A percentile compares a stretch with the other conserved stretches of the same genome.
Evolutionary conservation across 2,113 vertebrate species (phyloP).

Genomic region (Emydocephalus ijimae): DNA sequence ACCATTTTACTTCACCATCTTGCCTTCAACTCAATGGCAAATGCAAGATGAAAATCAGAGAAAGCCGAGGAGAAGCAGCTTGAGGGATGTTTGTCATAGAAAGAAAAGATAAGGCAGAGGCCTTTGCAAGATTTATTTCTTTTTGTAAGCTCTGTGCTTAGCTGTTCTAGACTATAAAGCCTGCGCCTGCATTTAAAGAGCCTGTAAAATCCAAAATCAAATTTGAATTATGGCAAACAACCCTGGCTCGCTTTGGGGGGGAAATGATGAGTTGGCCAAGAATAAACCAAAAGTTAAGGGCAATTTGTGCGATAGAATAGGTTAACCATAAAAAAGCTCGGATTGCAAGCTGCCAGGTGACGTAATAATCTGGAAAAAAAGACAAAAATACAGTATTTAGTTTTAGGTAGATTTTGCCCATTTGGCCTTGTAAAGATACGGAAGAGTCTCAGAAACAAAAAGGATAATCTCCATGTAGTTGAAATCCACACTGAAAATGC

Average conservation of each 20-base stretch:
- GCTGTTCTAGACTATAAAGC: slow-evolving; percentile 49
- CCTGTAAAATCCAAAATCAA: slow-evolving; percentile 38
- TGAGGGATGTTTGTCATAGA: neutral
- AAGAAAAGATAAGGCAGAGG: slow-evolving; percentile 16
- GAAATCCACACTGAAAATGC: neutral
- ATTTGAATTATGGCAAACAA: slow-evolving; percentile 51
- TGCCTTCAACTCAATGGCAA: neutral
- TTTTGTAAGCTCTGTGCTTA: slow-evolving; percentile 44
- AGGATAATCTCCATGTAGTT: neutral
- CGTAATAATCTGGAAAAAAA: neutral
- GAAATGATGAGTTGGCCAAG: slow-evolving; percentile 9
- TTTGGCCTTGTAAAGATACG: neutral
- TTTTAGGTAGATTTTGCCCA: neutral
- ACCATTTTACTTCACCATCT: neutral
- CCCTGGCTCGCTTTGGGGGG: slow-evolving; percentile 21
- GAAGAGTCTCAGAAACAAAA: neutral
- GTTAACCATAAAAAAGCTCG: neutral
- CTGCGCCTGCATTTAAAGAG: slow-evolving; percentile 61
- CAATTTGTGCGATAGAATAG: slow-evolving; percentile 1
- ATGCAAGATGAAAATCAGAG: neutral
- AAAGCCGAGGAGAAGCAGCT: neutral
- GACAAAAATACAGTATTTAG: neutral
- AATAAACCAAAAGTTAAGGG: neutral
- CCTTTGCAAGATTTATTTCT: slow-evolving; percentile 24
- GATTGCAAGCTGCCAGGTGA: neutral